Conservation (phyloP, 2,797 vertebrate species). For the Potorous gilbertii region DNA sequence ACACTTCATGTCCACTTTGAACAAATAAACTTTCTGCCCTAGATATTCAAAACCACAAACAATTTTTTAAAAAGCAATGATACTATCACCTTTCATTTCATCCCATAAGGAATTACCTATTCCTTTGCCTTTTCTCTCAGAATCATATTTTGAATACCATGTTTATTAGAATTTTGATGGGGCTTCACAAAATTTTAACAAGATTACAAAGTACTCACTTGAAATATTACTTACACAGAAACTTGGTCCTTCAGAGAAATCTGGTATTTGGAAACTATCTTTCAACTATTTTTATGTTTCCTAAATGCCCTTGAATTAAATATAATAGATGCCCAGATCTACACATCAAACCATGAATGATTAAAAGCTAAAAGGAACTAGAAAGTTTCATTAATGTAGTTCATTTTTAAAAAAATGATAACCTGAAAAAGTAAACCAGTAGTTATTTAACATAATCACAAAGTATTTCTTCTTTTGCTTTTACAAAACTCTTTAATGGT, state of each 20-base stretch:
- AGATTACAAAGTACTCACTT: background rate
- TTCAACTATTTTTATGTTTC: background rate
- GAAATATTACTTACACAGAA: background rate
- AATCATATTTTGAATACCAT: background rate
- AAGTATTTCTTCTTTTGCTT: background rate
- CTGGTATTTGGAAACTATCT: background rate
- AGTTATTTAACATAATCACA: background rate
- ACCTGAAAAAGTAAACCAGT: background rate
- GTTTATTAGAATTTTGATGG: background rate
- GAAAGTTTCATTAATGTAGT: background rate
- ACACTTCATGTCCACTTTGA: constrained; percentile 3
- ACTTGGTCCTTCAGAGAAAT: background rate
- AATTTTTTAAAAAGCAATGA: background rate
- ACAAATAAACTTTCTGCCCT: background rate
- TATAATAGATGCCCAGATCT: background rate
- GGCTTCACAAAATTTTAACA: background rate
- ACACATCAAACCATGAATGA: background rate
- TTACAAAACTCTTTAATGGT: background rate
- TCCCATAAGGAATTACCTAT: background rate
- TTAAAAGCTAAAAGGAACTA: background rate
- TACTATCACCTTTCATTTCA: background rate
- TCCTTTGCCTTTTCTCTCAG: background rate
- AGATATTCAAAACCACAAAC: constrained; percentile 5
- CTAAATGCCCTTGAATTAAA: background rate
- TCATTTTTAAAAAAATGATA: background rate